These are phyloP conservation scores for Conus ventricosus DNA, from an alignment of 1,140 invertebrate species.

Conservation along the genomic window DNA sequence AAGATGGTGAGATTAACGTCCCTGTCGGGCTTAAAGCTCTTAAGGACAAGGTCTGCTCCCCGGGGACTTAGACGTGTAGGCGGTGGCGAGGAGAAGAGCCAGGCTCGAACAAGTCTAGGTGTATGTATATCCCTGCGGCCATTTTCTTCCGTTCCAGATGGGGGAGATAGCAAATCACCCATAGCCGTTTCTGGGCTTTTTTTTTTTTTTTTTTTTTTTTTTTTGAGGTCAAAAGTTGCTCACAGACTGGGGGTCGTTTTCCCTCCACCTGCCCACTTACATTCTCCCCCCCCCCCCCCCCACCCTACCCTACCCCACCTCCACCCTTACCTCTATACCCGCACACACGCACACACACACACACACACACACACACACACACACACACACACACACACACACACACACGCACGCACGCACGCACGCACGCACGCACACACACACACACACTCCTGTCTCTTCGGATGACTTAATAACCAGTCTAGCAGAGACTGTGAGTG, in stretches of 20 bases:
- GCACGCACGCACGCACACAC: not conserved
- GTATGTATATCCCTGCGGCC: too few species aligned
- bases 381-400: not conserved
- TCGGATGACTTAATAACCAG: too few species aligned
- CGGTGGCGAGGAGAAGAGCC: too few species aligned
- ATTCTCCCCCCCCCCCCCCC: not conserved
- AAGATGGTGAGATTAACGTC: too few species aligned
- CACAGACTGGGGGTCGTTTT: too few species aligned
- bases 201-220: not conserved
- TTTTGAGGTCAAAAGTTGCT: not conserved
- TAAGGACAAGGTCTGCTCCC: too few species aligned
- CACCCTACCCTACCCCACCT: not conserved
- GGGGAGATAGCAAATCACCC: too few species aligned
- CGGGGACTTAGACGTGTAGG: too few species aligned
- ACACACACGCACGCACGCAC: not conserved
- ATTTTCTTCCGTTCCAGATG: too few species aligned
- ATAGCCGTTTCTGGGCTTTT: not conserved
- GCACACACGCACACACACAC: not conserved
- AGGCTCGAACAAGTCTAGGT: too few species aligned
- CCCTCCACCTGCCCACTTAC: not conserved
- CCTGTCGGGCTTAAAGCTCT: too few species aligned
- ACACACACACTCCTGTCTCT: not conserved
- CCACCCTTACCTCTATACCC: not conserved
- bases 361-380: conserved; percentile 1
- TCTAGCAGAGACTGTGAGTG: too few species aligned